phyloP scores from a whole-genome alignment of 2,797 vertebrate species.

The Silurus aristotelis region DNA sequence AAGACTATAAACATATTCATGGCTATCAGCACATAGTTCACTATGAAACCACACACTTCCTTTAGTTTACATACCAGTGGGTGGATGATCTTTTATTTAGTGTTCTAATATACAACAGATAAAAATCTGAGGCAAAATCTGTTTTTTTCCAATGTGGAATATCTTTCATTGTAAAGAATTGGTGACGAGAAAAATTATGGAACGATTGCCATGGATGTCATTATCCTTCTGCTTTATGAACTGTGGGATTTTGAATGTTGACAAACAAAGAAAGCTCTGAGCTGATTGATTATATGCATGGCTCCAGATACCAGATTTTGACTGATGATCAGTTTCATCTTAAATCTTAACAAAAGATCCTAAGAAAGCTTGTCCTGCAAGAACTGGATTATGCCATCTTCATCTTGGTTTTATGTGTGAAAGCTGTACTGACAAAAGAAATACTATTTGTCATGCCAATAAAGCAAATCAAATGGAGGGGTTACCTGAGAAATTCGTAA shows the following conservation, averaged over 20 bases:
- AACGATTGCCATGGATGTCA: too few relatives aligned
- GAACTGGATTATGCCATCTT: not conserved
- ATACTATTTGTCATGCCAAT: not conserved
- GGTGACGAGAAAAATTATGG: too few relatives aligned
- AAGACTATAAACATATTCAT: not conserved
- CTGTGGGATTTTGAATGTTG: not conserved
- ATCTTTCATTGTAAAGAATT: not conserved
- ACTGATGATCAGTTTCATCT: not conserved
- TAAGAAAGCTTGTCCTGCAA: not conserved
- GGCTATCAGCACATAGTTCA: too few relatives aligned
- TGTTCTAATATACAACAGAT: not conserved
- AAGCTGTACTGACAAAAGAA: not conserved
- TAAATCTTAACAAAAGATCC: not conserved
- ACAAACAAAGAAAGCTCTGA: not conserved
- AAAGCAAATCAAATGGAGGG: not conserved
- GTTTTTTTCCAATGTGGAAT: not conserved
- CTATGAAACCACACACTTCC: not conserved
- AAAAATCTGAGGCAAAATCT: not conserved
- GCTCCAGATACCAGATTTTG: not conserved
- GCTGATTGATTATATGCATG: not conserved
- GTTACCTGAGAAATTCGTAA: not conserved
- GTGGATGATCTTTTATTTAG: not conserved
- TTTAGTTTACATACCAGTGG: not conserved
- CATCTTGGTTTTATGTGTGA: not conserved
- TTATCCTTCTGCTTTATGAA: not conserved